These are phyloP conservation scores for Mythimna albipuncta DNA, from an alignment of 2,888 invertebrate genomes.

Conservation along the genomic window DNA sequence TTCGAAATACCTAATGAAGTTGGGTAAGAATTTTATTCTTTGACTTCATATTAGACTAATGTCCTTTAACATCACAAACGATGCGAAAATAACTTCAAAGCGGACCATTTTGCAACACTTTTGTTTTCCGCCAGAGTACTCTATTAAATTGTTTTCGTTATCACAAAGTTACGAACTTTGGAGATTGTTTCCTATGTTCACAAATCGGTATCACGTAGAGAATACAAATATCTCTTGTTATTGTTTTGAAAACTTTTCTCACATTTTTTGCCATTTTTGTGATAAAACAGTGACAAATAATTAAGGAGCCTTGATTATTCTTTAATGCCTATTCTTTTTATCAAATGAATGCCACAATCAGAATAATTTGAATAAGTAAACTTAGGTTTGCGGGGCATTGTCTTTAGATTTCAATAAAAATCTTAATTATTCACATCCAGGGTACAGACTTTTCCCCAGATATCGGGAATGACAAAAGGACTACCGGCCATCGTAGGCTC, in stretches of 20 bases:
- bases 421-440: slow-evolving; percentile 28
- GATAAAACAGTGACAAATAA: slow-evolving; percentile 2
- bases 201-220: slow-evolving; percentile 33
- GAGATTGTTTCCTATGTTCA: slow-evolving; percentile 40
- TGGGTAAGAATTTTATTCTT: background rate
- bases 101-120: slow-evolving; percentile 10
- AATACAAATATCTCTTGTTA: slow-evolving; percentile 37
- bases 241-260: slow-evolving; percentile 24
- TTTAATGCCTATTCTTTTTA: slow-evolving; percentile 2
- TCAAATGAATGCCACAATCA: slow-evolving; percentile 14
- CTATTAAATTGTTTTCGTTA: slow-evolving; percentile 55
- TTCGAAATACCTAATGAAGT: slow-evolving; percentile 12
- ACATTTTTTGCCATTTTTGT: background rate
- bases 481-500: too few relatives aligned
- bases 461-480: too few relatives aligned
- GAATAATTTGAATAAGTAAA: slow-evolving; percentile 24
- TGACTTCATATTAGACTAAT: background rate
- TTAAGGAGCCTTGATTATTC: background rate
- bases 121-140: slow-evolving; percentile 35
- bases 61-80: background rate
- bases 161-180: slow-evolving; percentile 49
- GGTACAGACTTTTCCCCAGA: too few relatives aligned
- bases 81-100: background rate
- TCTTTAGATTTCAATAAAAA: slow-evolving; percentile 26
- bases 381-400: slow-evolving; percentile 22